phyloP scores from a whole-genome alignment of 2,888 invertebrate genomes.

The Lycia hirtaria region DNA sequence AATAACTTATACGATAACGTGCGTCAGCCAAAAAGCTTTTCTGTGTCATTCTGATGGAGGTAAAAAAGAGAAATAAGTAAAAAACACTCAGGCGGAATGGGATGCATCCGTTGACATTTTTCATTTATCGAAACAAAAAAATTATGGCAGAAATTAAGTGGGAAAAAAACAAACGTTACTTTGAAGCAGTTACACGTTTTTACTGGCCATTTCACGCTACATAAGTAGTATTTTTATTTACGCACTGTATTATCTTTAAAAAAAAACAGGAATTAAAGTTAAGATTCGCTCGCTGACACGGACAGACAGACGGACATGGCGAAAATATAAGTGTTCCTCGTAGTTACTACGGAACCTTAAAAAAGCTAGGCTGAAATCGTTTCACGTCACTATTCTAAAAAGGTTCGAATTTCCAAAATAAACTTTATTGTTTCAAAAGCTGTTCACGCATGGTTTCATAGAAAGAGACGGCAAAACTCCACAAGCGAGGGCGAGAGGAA shows the following conservation, averaged over 20 bases:
- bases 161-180: constrained; percentile 48
- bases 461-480: constrained; percentile 48
- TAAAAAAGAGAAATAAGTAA: constrained; percentile 56
- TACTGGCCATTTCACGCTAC: constrained; percentile 38
- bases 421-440: constrained; percentile 73
- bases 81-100: constrained; percentile 53
- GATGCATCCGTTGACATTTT: constrained; percentile 75
- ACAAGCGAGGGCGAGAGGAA: constrained; percentile 55
- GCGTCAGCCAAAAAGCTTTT: constrained; percentile 82
- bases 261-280: no score
- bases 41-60: constrained; percentile 70
- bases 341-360: constrained; percentile 13
- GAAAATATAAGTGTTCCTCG: no score
- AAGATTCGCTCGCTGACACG: no score
- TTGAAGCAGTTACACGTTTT: constrained; percentile 36
- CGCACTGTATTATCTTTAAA: no score
- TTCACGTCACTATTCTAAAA: constrained; percentile 52
- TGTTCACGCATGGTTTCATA: constrained; percentile 67
- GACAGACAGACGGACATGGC: no score
- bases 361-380: constrained; percentile 26
- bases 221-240: constrained; percentile 13
- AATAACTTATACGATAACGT: constrained; percentile 72
- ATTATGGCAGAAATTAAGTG: constrained; percentile 51
- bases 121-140: constrained; percentile 67
- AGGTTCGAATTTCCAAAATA: constrained; percentile 70